These are phyloP conservation scores for Pyrgus malvae DNA, from an alignment of 2,888 invertebrate species.

Conservation along the genomic window DNA sequence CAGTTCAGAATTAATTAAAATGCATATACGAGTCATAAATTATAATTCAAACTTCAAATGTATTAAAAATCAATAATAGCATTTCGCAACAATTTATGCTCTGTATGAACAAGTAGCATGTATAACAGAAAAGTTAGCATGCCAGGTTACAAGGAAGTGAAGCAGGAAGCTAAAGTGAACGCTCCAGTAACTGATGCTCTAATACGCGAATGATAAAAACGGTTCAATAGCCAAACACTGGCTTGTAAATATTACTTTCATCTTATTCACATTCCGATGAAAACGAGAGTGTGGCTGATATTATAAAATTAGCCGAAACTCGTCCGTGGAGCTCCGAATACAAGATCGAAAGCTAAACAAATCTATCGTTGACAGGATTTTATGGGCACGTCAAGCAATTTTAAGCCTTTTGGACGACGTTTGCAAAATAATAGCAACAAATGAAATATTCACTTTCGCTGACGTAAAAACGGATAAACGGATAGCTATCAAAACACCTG, in stretches of 20 bases:
- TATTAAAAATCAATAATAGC: too few species aligned
- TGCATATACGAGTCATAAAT: too few species aligned
- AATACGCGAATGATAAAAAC: slow-evolving; percentile 19
- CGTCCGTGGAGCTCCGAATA: slow-evolving; percentile 2
- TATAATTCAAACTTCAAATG: too few species aligned
- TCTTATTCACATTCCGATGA: slow-evolving; percentile 50
- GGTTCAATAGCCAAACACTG: slow-evolving; percentile 24
- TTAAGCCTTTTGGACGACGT: slow-evolving; percentile 50
- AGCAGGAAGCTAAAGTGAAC: slow-evolving; percentile 17
- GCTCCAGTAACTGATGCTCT: slow-evolving; percentile 18
- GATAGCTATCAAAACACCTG: slow-evolving; percentile 24
- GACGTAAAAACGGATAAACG: slow-evolving; percentile 34
- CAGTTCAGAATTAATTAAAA: too few species aligned
- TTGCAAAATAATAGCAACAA: slow-evolving; percentile 41
- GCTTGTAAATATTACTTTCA: slow-evolving; percentile 33
- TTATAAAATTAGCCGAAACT: slow-evolving; percentile 4
- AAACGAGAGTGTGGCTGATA: slow-evolving; percentile 49
- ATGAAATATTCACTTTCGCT: slow-evolving; percentile 51
- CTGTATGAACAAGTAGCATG: not conserved
- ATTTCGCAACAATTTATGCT: not conserved
- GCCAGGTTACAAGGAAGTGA: slow-evolving; percentile 14
- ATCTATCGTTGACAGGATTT: slow-evolving; percentile 42
- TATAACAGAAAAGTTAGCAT: not conserved
- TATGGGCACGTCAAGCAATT: slow-evolving; percentile 46
- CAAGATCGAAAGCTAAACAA: not conserved